Conservation (phyloP, 2,888 invertebrate genomes). For the Ephialtes manifestator region DNA sequence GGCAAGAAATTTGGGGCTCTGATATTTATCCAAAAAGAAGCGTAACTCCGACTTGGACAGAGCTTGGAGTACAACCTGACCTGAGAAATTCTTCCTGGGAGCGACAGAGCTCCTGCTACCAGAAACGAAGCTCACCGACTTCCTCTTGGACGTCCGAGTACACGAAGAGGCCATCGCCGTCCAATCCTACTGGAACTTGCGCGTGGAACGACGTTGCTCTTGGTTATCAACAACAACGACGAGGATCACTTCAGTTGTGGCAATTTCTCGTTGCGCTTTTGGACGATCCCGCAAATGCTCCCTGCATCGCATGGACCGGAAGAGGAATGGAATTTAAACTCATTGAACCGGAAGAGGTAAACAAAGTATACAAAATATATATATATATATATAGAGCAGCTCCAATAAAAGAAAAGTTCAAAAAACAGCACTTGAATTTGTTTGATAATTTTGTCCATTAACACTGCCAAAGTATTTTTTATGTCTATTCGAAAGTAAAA, state of each 20-base stretch:
- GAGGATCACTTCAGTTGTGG: conserved; percentile 97
- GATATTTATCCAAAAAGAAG: conserved; percentile 78
- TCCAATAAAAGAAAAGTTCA: background rate
- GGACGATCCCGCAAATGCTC: conserved; percentile 90
- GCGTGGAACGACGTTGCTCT: conserved; percentile 81
- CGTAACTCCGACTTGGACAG: conserved; percentile 82
- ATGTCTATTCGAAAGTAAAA: background rate
- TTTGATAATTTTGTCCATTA: too few species aligned
- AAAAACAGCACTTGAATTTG: background rate
- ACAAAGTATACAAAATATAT: background rate
- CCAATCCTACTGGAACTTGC: conserved; percentile 72
- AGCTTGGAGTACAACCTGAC: conserved; percentile 79
- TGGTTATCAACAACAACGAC: conserved; percentile 87
- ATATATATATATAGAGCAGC: background rate
- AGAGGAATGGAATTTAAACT: conserved; percentile 98
- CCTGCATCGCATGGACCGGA: conserved; percentile 98
- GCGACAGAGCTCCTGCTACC: conserved; percentile 76
- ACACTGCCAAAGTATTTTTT: background rate
- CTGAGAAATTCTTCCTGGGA: conserved; percentile 80
- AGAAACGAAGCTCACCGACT: conserved; percentile 79
- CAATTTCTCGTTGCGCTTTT: conserved; percentile 96
- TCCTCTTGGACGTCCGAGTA: conserved; percentile 80
- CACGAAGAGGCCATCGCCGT: conserved; percentile 77
- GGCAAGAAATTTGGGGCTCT: conserved; percentile 78
- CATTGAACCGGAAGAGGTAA: conserved; percentile 96